Conservation (phyloP, 2,113 vertebrate genomes). For the Scomber colias region DNA sequence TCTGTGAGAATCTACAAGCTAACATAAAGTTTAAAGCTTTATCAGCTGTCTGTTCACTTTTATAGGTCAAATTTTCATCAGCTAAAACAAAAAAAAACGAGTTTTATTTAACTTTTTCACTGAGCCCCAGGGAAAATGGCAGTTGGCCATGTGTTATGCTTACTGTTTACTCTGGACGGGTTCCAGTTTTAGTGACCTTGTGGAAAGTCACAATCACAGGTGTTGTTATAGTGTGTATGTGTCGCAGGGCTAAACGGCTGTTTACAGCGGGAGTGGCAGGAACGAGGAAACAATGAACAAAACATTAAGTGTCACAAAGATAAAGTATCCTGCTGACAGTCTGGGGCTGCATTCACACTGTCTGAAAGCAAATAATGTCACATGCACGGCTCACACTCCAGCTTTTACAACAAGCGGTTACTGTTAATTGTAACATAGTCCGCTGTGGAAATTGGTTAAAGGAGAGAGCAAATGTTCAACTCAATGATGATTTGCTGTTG, state of each 20-base stretch:
- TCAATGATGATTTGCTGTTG: no score
- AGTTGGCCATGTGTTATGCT: constrained; percentile 38
- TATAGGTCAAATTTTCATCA: not conserved
- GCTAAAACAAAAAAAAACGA: not conserved
- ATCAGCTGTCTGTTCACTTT: not conserved
- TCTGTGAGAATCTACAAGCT: not conserved
- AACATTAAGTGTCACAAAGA: not conserved
- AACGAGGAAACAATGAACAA: constrained; percentile 36
- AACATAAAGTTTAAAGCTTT: not conserved
- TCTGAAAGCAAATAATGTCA: not conserved
- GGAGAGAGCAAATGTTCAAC: no score
- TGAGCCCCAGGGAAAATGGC: constrained; percentile 32
- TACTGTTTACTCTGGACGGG: constrained; percentile 63
- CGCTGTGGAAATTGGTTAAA: not conserved
- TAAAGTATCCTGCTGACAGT: not conserved
- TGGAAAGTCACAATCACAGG: constrained; percentile 67
- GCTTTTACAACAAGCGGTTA: not conserved
- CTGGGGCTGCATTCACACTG: not conserved
- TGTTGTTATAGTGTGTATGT: constrained; percentile 26
- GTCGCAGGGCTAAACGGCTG: not conserved
- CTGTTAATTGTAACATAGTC: not conserved
- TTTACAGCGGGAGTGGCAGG: constrained; percentile 43
- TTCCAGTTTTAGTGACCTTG: constrained; percentile 67
- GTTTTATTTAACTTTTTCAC: not conserved
- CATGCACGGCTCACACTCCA: no score